Evolutionary conservation across 2,888 invertebrate genomes (phyloP).

Genomic region (Pegoplata infirma): DNA sequence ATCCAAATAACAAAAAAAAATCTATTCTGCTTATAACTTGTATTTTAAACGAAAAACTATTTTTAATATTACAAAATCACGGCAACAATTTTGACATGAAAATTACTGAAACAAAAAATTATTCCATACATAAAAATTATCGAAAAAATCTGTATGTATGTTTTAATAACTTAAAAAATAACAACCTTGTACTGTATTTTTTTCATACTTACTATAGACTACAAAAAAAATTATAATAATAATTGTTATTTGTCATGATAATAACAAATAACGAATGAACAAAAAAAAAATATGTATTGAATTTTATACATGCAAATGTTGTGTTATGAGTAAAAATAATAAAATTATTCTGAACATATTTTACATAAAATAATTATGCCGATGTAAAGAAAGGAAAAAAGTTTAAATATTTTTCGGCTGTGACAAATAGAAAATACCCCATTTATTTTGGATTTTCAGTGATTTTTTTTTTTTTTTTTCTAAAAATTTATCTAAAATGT

Average conservation of each 20-base stretch:
- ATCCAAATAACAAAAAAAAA: no score
- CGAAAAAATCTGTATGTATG: conserved; percentile 41
- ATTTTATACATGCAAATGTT: conserved; percentile 28
- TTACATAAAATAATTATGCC: conserved; percentile 45
- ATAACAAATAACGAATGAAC: conserved; percentile 37
- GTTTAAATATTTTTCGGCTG: no score
- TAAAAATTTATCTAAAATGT: no score
- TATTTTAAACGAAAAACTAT: conserved; percentile 12
- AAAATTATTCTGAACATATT: conserved; percentile 22
- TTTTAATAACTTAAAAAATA: conserved; percentile 19
- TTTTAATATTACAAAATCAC: conserved; percentile 48
- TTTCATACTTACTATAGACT: background rate
- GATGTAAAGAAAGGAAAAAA: background rate
- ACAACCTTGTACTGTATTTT: conserved; percentile 48
- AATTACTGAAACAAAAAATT: conserved; percentile 21
- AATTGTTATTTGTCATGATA: conserved; percentile 61
- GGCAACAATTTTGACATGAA: conserved; percentile 48
- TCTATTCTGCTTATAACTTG: no score
- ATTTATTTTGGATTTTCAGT: no score
- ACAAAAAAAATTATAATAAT: conserved; percentile 37
- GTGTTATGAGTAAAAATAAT: no score
- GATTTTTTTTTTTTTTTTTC: no score
- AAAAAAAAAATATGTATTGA: conserved; percentile 16
- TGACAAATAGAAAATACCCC: no score
- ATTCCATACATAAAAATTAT: conserved; percentile 43